A percentile compares a stretch with the other conserved stretches of the same genome.
phyloP scores from a whole-genome alignment of 1,140 invertebrate genomes.

The Chironomus striatipennis region DNA sequence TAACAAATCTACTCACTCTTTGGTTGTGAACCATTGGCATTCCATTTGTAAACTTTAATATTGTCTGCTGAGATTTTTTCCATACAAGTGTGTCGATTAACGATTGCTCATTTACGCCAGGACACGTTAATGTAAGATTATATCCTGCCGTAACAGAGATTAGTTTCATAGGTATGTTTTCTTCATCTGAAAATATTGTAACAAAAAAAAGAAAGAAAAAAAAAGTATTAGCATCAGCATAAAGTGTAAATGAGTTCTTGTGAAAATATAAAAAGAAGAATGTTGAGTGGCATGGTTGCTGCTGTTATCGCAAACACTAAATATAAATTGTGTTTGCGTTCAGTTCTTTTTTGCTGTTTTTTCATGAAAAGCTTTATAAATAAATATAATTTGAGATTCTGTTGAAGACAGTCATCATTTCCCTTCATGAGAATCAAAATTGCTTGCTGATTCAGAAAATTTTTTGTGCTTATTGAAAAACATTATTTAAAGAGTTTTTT shows the following conservation, averaged over 20 bases:
- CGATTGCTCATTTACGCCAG: slow-evolving; percentile 54
- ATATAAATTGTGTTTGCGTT: too few species aligned
- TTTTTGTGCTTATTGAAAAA: not conserved
- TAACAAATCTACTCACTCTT: slow-evolving; percentile 33
- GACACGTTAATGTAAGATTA: slow-evolving; percentile 54
- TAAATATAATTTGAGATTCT: not conserved
- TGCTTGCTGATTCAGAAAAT: not conserved
- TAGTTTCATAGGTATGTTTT: slow-evolving; percentile 45
- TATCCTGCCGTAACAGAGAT: slow-evolving; percentile 53
- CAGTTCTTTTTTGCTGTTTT: too few species aligned
- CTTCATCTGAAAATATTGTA: slow-evolving; percentile 44
- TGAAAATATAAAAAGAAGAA: not conserved
- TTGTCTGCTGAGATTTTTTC: slow-evolving; percentile 42
- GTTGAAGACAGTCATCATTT: slow-evolving; percentile 12
- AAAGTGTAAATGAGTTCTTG: not conserved
- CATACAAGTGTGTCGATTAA: slow-evolving; percentile 54
- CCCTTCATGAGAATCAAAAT: not conserved
- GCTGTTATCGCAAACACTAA: not conserved
- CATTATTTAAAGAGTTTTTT: not conserved
- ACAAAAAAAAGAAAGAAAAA: not conserved
- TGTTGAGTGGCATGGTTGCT: not conserved
- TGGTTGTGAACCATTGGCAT: slow-evolving; percentile 39
- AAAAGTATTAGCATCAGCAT: not conserved
- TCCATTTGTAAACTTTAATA: slow-evolving; percentile 39
- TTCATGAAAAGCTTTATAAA: too few species aligned